phyloP scores from a whole-genome alignment of 2,888 invertebrate species.

The Cecidostiba fungosa region DNA sequence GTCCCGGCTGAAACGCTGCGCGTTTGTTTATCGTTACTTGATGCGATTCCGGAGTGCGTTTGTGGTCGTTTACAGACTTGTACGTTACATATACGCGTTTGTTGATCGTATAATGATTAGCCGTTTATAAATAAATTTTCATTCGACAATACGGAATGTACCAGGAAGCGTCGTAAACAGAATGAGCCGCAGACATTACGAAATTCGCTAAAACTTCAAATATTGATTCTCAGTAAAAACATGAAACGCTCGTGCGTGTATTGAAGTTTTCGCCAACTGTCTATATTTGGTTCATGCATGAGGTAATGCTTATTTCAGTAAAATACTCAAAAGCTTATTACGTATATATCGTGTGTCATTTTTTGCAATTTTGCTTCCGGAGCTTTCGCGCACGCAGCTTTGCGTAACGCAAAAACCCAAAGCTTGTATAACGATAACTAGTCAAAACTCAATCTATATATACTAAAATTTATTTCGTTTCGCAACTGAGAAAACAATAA shows the following conservation, averaged over 20 bases:
- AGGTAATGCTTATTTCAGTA: background rate
- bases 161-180: background rate
- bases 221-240: background rate
- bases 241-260: background rate
- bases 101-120: no score
- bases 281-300: background rate
- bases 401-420: no score
- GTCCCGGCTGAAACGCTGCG: no score
- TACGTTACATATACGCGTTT: no score
- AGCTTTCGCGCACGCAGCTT: background rate
- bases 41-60: no score
- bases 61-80: no score
- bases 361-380: background rate
- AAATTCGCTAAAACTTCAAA: background rate
- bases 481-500: background rate
- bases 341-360: background rate
- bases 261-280: background rate
- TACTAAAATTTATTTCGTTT: no score
- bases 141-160: background rate
- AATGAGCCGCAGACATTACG: background rate
- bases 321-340: background rate
- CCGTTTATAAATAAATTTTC: background rate
- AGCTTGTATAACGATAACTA: no score
- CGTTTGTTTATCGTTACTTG: no score
- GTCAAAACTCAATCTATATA: no score